Evolutionary conservation across 92 coral and sea anemone species (phyloP).

Genomic region (Phymanthus crucifer): DNA sequence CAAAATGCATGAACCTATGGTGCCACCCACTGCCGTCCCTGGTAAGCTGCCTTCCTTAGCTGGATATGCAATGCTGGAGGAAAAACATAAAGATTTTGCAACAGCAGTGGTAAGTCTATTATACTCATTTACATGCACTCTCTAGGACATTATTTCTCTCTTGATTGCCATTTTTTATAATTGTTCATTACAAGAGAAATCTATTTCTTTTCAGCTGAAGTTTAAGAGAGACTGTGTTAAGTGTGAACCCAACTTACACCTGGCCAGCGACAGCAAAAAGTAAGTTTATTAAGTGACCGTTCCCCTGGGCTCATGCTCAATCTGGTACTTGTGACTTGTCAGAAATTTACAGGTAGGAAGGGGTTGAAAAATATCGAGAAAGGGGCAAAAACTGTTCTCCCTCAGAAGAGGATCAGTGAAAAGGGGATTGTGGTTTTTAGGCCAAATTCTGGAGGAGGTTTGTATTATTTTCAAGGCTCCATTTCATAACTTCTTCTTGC

Average conservation of each 20-base stretch:
- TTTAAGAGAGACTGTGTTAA: conserved; percentile 76
- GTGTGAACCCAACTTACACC: conserved; percentile 71
- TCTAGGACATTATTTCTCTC: too few relatives aligned
- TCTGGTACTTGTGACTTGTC: too few relatives aligned
- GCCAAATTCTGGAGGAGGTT: too few relatives aligned
- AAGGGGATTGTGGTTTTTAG: too few relatives aligned
- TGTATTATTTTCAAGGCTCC: too few relatives aligned
- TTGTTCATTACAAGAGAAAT: not conserved
- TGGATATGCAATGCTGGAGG: conserved; percentile 61
- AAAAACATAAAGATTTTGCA: conserved; percentile 29
- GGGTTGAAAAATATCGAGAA: too few relatives aligned
- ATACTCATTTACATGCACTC: not conserved
- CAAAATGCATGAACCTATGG: conserved; percentile 47
- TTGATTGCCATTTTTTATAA: too few relatives aligned
- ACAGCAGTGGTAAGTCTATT: conserved; percentile 53
- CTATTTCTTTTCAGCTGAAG: conserved; percentile 48
- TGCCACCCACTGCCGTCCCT: conserved; percentile 52
- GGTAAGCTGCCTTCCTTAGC: conserved; percentile 47
- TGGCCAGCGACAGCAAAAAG: conserved; percentile 53
- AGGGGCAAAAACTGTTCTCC: too few relatives aligned
- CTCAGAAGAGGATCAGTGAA: too few relatives aligned
- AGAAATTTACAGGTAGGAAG: too few relatives aligned
- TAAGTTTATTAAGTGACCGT: conserved; percentile 14
- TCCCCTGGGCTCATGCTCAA: not conserved
- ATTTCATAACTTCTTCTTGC: too few relatives aligned